phyloP scores from a whole-genome alignment of 2,888 invertebrate genomes.

The Adelognathus sp. region DNA sequence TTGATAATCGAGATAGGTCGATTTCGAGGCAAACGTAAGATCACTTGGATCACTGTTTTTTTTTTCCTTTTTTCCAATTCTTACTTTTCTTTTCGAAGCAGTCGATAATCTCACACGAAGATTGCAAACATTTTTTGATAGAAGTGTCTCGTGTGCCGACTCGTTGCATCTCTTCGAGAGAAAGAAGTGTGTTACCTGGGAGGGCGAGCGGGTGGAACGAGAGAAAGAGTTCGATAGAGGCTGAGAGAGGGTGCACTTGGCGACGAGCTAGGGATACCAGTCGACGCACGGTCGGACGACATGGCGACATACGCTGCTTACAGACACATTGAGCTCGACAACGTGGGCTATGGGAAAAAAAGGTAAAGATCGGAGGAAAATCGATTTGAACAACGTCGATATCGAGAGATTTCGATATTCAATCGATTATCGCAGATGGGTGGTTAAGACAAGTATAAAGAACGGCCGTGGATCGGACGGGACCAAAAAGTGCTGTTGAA shows the following conservation, averaged over 20 bases:
- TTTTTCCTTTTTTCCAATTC: background rate
- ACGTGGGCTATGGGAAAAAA: constrained; percentile 96
- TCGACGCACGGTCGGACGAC: constrained; percentile 67
- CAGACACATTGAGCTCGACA: constrained; percentile 96
- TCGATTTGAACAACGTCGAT: background rate
- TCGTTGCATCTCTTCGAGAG: constrained; percentile 11
- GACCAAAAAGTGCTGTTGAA: background rate
- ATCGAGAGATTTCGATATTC: background rate
- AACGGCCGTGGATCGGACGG: background rate
- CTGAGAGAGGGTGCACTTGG: constrained; percentile 49
- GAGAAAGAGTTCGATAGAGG: constrained; percentile 28
- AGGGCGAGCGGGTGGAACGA: background rate
- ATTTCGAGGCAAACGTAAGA: constrained; percentile 35
- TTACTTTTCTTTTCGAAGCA: background rate
- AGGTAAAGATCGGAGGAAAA: constrained; percentile 84
- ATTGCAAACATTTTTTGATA: constrained; percentile 14
- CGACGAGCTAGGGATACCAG: constrained; percentile 61
- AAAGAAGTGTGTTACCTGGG: constrained; percentile 38
- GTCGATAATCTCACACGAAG: background rate
- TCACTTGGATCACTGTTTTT: background rate
- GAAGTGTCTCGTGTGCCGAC: constrained; percentile 47
- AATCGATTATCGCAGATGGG: background rate
- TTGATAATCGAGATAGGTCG: constrained; percentile 1
- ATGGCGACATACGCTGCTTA: constrained; percentile 97
- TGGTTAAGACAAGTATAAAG: background rate